Evolutionary conservation across 92 coral and sea anemone genomes (phyloP).

Genomic region (Meandrina meandrites): DNA sequence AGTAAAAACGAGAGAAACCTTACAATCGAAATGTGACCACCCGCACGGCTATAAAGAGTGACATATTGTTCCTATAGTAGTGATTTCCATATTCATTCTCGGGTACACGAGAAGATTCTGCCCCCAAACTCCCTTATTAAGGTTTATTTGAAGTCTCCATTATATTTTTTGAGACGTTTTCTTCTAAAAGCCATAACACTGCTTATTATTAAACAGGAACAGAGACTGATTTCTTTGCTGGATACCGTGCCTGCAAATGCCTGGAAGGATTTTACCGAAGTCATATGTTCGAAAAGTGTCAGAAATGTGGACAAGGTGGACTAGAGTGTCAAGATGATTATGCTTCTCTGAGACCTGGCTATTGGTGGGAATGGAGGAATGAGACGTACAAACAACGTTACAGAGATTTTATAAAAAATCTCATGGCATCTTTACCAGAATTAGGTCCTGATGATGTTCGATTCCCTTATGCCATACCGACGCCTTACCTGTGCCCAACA

Average conservation of each 20-base stretch:
- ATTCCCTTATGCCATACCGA: neutral
- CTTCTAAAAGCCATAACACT: neutral
- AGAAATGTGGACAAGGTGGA: constrained; percentile 25
- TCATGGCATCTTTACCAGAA: neutral
- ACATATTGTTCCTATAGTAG: too few species aligned
- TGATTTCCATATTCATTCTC: too few species aligned
- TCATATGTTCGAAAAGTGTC: constrained; percentile 39
- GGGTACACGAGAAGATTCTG: too few species aligned
- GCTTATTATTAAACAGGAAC: neutral
- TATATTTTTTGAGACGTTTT: neutral
- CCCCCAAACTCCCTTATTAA: too few species aligned
- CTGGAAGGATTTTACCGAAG: constrained; percentile 39
- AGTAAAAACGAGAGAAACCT: too few species aligned
- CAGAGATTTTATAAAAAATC: neutral
- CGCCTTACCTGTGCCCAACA: constrained; percentile 3
- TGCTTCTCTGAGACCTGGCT: constrained; percentile 28
- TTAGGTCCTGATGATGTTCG: neutral
- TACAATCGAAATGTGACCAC: too few species aligned
- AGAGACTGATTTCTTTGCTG: neutral
- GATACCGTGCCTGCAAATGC: constrained; percentile 36
- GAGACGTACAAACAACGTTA: neutral
- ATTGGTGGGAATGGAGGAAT: constrained; percentile 45
- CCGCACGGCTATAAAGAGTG: too few species aligned
- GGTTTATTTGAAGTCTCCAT: too few species aligned
- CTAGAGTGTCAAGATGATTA: constrained; percentile 38